Evolutionary conservation across 2,113 vertebrate species (phyloP), one percentile per base, ranked within the genome.

Genomic region (Galbula dea): DNA sequence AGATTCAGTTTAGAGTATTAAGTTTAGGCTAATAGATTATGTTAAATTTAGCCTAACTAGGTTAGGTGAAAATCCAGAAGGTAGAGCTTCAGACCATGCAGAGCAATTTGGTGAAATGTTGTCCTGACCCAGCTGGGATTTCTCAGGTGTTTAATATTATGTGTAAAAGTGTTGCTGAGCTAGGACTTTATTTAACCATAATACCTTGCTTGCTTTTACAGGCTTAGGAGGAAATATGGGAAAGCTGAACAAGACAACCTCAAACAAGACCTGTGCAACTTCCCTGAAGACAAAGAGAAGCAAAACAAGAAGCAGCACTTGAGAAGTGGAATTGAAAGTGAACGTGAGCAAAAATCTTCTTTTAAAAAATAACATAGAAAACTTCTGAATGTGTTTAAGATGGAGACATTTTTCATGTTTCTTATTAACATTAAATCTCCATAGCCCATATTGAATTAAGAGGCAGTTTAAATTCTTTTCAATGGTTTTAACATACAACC

Each of bases 401-500:
- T 19, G 57, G 34, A 41, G 13, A 20, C 3, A 0, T 32, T 72
- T 86, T 55, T 55, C 3, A 0, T 43, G 4, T 68, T 87, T 68
- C 27, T 79, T 59, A 4, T 37, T 52, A 22, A 18, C 4, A 10
- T 52, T 69, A 36, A 37, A 23, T 24, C 23, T 24, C 13, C 43
- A 5, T 49, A 81, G 22, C 3, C 37, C 7, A 23, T 55, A n/a
- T 8, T 37, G 22, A 84, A 43, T 24, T 36, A 67, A 73, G 22
- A 34, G 10, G 21, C 0, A 15, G 12, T 12, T 30, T 36, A 14
- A 15, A 3, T 63, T 7, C 1, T 52, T 20, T 24, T 0, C 11
- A 4, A 52, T 16, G 0, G 63, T 72, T 72, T 67, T 55, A 62
- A 2, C 11, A 41, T 57, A 12, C 13, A 24, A 5, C 11, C 51